These are phyloP conservation scores for Melipona beecheii DNA, from an alignment of 2,888 invertebrate species.

Conservation along the genomic window DNA sequence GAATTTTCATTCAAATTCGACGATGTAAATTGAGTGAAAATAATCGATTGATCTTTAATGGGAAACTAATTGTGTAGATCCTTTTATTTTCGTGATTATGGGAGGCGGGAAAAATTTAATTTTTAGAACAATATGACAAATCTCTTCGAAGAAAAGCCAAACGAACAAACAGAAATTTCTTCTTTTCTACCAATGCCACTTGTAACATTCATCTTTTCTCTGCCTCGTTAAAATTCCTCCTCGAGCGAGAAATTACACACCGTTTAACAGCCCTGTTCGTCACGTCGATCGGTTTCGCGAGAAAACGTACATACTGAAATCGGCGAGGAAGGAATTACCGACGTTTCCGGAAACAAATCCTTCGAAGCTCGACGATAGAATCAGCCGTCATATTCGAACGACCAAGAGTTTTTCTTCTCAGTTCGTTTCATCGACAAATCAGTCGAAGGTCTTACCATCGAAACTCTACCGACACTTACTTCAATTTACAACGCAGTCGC, in stretches of 20 bases:
- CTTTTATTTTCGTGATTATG: too few species aligned
- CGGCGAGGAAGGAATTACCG: not conserved
- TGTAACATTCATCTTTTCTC: not conserved
- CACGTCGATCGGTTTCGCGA: not conserved
- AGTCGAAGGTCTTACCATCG: not conserved
- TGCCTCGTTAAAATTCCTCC: not conserved
- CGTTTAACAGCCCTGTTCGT: not conserved
- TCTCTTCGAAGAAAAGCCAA: too few species aligned
- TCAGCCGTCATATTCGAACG: not conserved
- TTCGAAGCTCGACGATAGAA: not conserved
- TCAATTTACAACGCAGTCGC: not conserved
- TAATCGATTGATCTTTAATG: too few species aligned
- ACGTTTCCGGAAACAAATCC: not conserved
- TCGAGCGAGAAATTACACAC: not conserved
- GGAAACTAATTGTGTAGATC: too few species aligned
- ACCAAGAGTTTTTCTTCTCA: not conserved
- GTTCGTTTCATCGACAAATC: constrained; percentile 18
- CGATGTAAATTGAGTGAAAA: too few species aligned
- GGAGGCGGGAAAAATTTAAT: too few species aligned
- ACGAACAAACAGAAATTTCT: not conserved
- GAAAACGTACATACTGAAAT: not conserved
- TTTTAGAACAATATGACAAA: too few species aligned
- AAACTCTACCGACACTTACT: constrained; percentile 5
- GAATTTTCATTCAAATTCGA: too few species aligned
- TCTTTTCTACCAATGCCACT: not conserved